Evolutionary conservation across 1,140 invertebrate genomes (phyloP).

Genomic region (Rhyacophila brunnea): DNA sequence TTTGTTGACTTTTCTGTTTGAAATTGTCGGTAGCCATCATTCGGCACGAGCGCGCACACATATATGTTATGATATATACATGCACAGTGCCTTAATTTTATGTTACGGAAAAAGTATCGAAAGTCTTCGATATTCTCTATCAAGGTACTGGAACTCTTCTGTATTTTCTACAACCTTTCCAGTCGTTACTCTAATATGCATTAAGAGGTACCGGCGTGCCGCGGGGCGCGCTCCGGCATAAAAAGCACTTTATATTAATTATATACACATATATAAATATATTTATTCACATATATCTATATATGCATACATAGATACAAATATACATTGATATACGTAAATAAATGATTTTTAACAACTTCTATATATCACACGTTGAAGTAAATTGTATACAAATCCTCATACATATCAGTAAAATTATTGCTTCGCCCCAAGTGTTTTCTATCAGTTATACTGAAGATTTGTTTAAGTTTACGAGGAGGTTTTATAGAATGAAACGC

Average conservation of each 20-base stretch:
- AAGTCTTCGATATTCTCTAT: too few relatives aligned
- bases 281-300: slow-evolving; percentile 12
- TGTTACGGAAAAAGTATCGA: slow-evolving; percentile 10
- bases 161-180: too few relatives aligned
- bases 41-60: too few relatives aligned
- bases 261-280: slow-evolving; percentile 7
- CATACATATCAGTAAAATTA: slow-evolving; percentile 48
- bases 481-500: not conserved
- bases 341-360: slow-evolving; percentile 49
- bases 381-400: slow-evolving; percentile 53
- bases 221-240: too few relatives aligned
- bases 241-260: not conserved
- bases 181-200: too few relatives aligned
- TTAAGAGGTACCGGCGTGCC: too few relatives aligned
- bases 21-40: too few relatives aligned
- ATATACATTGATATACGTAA: slow-evolving; percentile 26
- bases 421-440: slow-evolving; percentile 52
- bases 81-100: slow-evolving; percentile 36
- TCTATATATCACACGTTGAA: slow-evolving; percentile 59
- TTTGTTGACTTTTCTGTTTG: slow-evolving; percentile 7
- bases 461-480: not conserved
- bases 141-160: too few relatives aligned
- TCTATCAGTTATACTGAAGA: not conserved
- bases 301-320: slow-evolving; percentile 16
- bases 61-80: too few relatives aligned